Percentiles rank a stretch among this genome's conserved stretches.
These are phyloP conservation scores for Odontomyia ornata DNA, from an alignment of 2,888 invertebrate genomes.

Conservation along the genomic window DNA sequence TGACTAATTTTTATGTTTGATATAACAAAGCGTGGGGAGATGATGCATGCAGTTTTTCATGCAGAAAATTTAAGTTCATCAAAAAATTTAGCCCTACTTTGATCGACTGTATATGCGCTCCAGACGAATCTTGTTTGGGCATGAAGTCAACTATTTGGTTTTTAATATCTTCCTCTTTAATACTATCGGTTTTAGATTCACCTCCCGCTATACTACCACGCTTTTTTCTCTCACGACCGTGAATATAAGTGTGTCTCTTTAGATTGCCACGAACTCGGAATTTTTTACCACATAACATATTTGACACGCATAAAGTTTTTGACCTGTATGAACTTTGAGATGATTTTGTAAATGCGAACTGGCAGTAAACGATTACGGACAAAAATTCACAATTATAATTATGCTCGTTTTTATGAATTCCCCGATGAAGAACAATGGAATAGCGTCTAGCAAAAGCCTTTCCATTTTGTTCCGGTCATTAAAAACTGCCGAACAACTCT, in stretches of 20 bases:
- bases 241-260: too few species aligned
- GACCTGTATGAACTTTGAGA: conserved; percentile 90
- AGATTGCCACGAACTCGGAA: conserved; percentile 84
- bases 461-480: too few species aligned
- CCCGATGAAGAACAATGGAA: conserved; percentile 81
- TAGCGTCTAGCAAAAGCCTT: conserved; percentile 88
- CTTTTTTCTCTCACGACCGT: background rate
- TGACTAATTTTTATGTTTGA: too few species aligned
- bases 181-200: background rate
- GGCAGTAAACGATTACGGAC: conserved; percentile 83
- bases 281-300: conserved; percentile 81
- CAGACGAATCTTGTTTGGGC: background rate
- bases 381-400: conserved; percentile 88
- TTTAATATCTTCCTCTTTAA: too few species aligned
- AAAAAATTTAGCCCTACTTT: too few species aligned
- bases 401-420: conserved; percentile 85
- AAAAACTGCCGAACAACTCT: too few species aligned
- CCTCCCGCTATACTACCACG: too few species aligned
- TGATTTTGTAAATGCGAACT: too few species aligned
- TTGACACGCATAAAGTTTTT: conserved; percentile 78
- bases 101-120: background rate
- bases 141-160: too few species aligned
- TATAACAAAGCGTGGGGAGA: background rate
- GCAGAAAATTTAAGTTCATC: too few species aligned
- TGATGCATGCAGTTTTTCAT: too few species aligned